Conservation (phyloP, 1,140 invertebrate genomes). For the Drosophila sulfurigaster region DNA sequence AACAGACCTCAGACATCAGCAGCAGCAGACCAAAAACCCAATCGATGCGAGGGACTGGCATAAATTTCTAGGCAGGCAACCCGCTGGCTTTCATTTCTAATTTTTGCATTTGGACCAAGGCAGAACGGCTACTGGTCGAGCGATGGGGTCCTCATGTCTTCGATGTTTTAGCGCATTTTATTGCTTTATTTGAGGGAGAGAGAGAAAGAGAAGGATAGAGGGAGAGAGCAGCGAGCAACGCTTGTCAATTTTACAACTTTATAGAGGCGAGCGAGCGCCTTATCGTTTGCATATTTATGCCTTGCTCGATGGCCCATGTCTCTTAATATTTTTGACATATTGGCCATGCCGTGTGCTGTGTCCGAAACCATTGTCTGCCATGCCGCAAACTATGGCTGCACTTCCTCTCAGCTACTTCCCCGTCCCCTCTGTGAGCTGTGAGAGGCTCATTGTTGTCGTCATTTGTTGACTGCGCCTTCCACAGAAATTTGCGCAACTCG, state of each 20-base stretch:
- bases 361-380: conserved; percentile 48
- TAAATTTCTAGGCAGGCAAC: conserved; percentile 66
- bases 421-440: conserved; percentile 21
- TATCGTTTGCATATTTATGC: conserved; percentile 82
- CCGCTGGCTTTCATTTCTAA: conserved; percentile 78
- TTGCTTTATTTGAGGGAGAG: conserved; percentile 80
- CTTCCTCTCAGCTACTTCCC: conserved; percentile 22
- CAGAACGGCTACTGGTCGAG: conserved; percentile 52
- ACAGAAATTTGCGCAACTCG: conserved; percentile 71
- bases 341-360: conserved; percentile 56
- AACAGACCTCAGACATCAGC: conserved; percentile 1
- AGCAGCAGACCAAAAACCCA: not conserved
- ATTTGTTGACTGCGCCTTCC: conserved; percentile 67
- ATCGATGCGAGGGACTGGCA: conserved; percentile 41
- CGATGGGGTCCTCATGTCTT: conserved; percentile 18
- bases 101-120: conserved; percentile 74
- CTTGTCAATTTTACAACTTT: conserved; percentile 84
- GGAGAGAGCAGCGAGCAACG: conserved; percentile 63
- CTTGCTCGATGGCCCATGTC: conserved; percentile 71
- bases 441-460: conserved; percentile 58
- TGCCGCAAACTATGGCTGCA: conserved; percentile 38
- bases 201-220: conserved; percentile 33
- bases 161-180: conserved; percentile 78
- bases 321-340: conserved; percentile 85
- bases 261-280: conserved; percentile 68